These are phyloP conservation scores for Cichladusa arquata DNA, from an alignment of 2,113 vertebrate species.

Conservation along the genomic window DNA sequence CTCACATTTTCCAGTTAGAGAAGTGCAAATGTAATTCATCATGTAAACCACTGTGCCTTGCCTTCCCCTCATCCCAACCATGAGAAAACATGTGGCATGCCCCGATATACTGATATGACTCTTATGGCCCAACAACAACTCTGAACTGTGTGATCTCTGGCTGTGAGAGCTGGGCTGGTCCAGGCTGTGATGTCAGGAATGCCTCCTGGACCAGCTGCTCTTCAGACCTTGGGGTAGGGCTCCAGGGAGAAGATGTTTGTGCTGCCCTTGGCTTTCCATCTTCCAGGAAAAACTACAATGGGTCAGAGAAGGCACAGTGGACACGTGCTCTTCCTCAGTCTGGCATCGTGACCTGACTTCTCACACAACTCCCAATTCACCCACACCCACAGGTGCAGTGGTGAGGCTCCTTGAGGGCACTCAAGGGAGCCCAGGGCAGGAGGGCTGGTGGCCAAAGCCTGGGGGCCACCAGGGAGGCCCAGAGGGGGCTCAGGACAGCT, in stretches of 20 bases:
- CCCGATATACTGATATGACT: fast-evolving
- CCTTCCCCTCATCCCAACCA: background rate
- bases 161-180: background rate
- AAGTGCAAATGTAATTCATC: background rate
- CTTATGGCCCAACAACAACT: background rate
- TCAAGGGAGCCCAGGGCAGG: background rate
- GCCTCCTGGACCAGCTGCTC: background rate
- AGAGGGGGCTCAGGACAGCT: background rate
- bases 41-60: background rate
- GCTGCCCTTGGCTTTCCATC: background rate
- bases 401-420: background rate
- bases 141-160: background rate
- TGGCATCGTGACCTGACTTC: background rate
- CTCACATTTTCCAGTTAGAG: background rate
- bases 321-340: fast-evolving
- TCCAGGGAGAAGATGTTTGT: background rate
- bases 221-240: background rate
- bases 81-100: background rate
- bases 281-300: background rate
- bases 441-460: background rate
- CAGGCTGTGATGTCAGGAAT: background rate
- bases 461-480: fast-evolving
- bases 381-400: background rate
- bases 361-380: fast-evolving
- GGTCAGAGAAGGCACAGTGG: background rate